Evolutionary conservation across 2,797 vertebrate genomes (phyloP).

Genomic region (Chelonia mydas): DNA sequence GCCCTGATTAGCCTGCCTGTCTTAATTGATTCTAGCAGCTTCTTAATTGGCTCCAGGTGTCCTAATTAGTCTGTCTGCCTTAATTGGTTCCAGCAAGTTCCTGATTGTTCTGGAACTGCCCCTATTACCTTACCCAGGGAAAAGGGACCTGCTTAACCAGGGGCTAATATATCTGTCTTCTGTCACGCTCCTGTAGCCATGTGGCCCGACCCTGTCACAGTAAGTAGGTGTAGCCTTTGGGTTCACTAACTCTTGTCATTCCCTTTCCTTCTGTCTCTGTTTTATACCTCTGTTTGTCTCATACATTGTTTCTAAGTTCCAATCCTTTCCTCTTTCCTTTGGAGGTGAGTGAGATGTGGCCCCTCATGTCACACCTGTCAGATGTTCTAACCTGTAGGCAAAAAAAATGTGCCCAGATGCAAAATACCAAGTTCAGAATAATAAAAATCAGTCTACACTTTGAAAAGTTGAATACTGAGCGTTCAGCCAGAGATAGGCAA

Average conservation of each 20-base stretch:
- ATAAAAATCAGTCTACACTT: neutral
- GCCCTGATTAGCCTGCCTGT: too few species aligned
- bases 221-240: neutral
- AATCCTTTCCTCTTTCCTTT: neutral
- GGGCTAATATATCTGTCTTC: too few species aligned
- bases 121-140: too few species aligned
- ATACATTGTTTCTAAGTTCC: neutral
- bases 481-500: neutral
- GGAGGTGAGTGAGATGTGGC: neutral
- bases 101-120: too few species aligned
- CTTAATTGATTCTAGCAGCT: too few species aligned
- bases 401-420: neutral
- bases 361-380: neutral
- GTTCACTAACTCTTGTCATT: neutral
- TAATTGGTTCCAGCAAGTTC: too few species aligned
- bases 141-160: too few species aligned
- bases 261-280: neutral
- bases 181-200: too few species aligned
- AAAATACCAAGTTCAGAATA: neutral
- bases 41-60: too few species aligned
- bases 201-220: too few species aligned
- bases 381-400: neutral
- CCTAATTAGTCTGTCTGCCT: too few species aligned
- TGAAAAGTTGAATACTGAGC: conserved; percentile 16
- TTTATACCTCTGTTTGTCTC: neutral